Evolutionary conservation across 2,888 invertebrate species (phyloP), one percentile per base, ranked within the genome.

Genomic region (Amphimallon solstitiale): DNA sequence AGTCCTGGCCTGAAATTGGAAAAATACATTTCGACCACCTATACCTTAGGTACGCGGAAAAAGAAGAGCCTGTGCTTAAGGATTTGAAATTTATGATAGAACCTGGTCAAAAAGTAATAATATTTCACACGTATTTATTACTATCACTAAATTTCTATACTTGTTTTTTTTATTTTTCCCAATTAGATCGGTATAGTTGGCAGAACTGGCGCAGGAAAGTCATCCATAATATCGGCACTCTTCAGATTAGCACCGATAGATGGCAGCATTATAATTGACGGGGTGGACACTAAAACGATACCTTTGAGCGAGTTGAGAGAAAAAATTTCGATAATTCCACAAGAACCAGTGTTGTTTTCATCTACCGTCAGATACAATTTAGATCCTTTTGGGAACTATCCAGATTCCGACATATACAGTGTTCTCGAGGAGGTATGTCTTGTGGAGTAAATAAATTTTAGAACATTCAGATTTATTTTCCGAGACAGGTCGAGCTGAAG

Each of bases 401-500:
- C 86, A 2, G 91, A 91, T 71, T 84, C 85, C 0, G 81, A 86
- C 35, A 79, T 92, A 4, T 91, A 91, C 90, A 82, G 81, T 68
- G 88, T 89, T 3, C 81, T 92, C 6, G 89, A 90, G 79, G 88
- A 89, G 76, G 89, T 89, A 78, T 83, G 83, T 46, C 23, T 69
- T 14, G 62, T 48, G 10, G 14, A 62, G n/a, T 2, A 19, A 9
- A 89, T 37, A 4, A 2, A 37, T 37, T 37, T n/a, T 4, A 4
- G 12, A 37, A 37, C 12, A n/a, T 17, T 49, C 49, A 23, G 45
- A 59, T 7, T 54, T 62, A 17, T 17, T 60, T 12, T 65, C 54
- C 34, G 89, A 65, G 70, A 0, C 68, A 89, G 89, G 92, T 94
- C 34, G 92, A 92, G 72, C 77, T 92, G 29, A 91, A 90, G 75